Evolutionary conservation across 2,888 invertebrate genomes (phyloP), one percentile per base, ranked within the genome.

Genomic region (Patella depressa): DNA sequence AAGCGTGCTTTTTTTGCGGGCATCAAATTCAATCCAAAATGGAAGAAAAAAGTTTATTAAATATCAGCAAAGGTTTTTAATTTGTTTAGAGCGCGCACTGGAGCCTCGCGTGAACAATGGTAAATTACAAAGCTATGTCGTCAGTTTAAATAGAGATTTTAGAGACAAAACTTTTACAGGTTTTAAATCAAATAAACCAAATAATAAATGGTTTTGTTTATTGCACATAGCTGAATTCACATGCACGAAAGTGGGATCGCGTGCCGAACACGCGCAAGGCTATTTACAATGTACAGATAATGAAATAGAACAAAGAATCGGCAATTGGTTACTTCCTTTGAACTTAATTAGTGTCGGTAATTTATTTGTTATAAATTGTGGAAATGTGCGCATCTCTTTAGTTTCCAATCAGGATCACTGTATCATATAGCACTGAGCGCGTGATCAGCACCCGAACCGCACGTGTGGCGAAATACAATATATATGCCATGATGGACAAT

Each of bases 321-420:
- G 19, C 24, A 19, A 65, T 65, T 65, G 19, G 24, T 24, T 65
- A 19, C 65, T 65, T 65, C 65, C 65, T 65, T 65, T 65, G 65
- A 65, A 24, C 19, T 65, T 65, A 65, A 65, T 65, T 65, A 65
- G 19, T 65, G 12, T 24, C 19, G 19, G 65, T 65, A 24, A 24
- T 65, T 65, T 65, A 65, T 65, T 19, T 65, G 65, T 65, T 65
- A 14, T 19, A 65, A 65, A 65, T 65, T 19, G 65, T 65, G 24
- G 65, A 65, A 65, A 65, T 65, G 65, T 65, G 65, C 65, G 65
- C 65, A 65, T 65, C 65, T 65, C 19, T 65, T 65, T 65, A 65
- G 14, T 19, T 65, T 65, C 9, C 24, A 65, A 65, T 65, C 65
- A 65, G 7, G 19, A 65, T 65, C 45, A 45, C 45, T 45, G 45